These are phyloP conservation scores for Patella pellucida DNA, from an alignment of 2,888 invertebrate species.

Conservation along the genomic window DNA sequence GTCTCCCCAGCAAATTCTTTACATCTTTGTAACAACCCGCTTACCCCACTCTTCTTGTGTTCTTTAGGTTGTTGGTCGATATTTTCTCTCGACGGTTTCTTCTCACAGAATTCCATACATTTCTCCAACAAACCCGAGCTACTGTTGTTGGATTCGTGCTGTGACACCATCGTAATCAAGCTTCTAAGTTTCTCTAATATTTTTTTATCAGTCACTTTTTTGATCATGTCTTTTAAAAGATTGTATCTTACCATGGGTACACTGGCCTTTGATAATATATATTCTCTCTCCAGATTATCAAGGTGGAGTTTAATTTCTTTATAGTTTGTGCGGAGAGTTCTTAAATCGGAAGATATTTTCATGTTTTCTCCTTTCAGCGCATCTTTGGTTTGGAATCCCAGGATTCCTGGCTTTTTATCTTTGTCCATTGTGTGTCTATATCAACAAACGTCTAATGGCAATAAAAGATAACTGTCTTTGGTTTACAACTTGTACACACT, in stretches of 20 bases:
- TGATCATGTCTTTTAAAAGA: constrained; percentile 34
- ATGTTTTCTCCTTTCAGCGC: constrained; percentile 21
- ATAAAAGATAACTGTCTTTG: not conserved
- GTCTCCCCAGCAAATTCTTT: constrained; percentile 33
- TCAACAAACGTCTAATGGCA: not conserved
- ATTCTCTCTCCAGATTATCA: constrained; percentile 26
- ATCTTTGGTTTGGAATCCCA: constrained; percentile 19
- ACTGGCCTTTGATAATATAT: constrained; percentile 31
- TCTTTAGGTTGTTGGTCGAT: too few relatives aligned
- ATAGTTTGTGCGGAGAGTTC: constrained; percentile 15
- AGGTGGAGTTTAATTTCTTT: constrained; percentile 17
- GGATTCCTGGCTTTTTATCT: constrained; percentile 5
- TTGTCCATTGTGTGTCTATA: not conserved
- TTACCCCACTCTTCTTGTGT: not conserved
- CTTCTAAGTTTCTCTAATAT: constrained; percentile 5
- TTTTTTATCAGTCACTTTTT: constrained; percentile 13
- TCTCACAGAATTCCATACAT: constrained; percentile 1
- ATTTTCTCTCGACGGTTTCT: too few relatives aligned
- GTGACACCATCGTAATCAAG: not conserved
- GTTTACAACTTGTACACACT: too few relatives aligned
- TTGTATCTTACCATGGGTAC: constrained; percentile 27
- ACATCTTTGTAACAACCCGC: constrained; percentile 32
- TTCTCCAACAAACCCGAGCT: constrained; percentile 6
- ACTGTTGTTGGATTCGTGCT: too few relatives aligned
- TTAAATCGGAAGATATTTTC: constrained; percentile 11